These are phyloP conservation scores for Dallia pectoralis DNA, from an alignment of 2,797 vertebrate genomes.

Conservation along the genomic window DNA sequence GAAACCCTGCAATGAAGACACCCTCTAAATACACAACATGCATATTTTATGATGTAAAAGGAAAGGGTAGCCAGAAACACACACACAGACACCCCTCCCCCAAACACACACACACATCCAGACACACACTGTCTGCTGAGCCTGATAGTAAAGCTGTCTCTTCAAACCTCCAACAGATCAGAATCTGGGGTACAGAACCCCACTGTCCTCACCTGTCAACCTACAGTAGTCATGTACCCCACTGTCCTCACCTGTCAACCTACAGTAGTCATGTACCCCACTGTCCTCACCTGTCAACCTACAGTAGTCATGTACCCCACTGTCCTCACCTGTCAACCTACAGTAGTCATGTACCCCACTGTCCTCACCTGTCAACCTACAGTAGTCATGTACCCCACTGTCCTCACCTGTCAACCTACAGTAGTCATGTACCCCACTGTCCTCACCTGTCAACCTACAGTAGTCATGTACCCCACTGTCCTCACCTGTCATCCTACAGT, in stretches of 20 bases:
- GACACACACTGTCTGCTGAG: neutral
- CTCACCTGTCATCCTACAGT: too few species aligned
- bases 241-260: too few species aligned
- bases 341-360: neutral
- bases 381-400: too few species aligned
- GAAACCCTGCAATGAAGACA: neutral
- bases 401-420: too few species aligned
- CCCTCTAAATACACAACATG: neutral
- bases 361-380: neutral
- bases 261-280: too few species aligned
- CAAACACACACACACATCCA: neutral
- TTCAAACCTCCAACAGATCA: neutral
- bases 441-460: neutral
- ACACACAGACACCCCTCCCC: neutral
- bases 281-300: neutral
- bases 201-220: neutral
- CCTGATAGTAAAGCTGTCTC: neutral
- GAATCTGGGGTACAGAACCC: conserved; percentile 32
- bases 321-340: too few species aligned
- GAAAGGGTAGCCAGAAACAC: neutral
- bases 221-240: too few species aligned
- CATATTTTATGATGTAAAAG: neutral
- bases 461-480: too few species aligned
- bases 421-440: neutral
- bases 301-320: too few species aligned